phyloP scores from a whole-genome alignment of 1,140 invertebrate genomes.

The Drosophila yakuba region DNA sequence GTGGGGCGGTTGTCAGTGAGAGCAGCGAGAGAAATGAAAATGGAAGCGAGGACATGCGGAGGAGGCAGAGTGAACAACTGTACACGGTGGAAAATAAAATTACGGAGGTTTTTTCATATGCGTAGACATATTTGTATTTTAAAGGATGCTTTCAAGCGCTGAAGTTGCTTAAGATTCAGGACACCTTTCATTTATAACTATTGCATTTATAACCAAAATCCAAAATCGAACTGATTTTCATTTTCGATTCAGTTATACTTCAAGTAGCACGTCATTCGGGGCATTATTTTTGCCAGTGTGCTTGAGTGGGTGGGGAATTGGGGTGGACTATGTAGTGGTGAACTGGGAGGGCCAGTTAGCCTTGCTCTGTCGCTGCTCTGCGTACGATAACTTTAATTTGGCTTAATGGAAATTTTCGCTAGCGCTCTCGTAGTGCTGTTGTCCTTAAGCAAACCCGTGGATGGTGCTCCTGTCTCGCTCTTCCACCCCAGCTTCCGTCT shows the following conservation, averaged over 20 bases:
- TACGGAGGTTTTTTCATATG: neutral
- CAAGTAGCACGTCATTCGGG: too few relatives aligned
- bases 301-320: constrained; percentile 15
- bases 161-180: neutral
- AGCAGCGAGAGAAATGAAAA: constrained; percentile 72
- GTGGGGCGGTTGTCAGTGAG: constrained; percentile 22
- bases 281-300: constrained; percentile 4
- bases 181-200: too few relatives aligned
- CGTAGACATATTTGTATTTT: neutral
- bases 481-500: neutral
- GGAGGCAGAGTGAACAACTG: constrained; percentile 2
- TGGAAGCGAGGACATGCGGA: constrained; percentile 54
- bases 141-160: neutral
- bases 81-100: constrained; percentile 16
- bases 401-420: constrained; percentile 78
- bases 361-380: constrained; percentile 40
- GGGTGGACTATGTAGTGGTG: constrained; percentile 17
- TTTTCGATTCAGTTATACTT: too few relatives aligned
- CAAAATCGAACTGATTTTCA: too few relatives aligned
- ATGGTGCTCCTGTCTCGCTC: constrained; percentile 19
- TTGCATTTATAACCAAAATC: too few relatives aligned
- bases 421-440: constrained; percentile 35
- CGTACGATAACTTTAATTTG: constrained; percentile 80
- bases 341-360: constrained; percentile 24
- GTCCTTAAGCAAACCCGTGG: constrained; percentile 45